Percentiles rank a stretch among this genome's conserved stretches.
phyloP scores from a whole-genome alignment of 2,113 vertebrate genomes.

The Rousettus leschenaultii region DNA sequence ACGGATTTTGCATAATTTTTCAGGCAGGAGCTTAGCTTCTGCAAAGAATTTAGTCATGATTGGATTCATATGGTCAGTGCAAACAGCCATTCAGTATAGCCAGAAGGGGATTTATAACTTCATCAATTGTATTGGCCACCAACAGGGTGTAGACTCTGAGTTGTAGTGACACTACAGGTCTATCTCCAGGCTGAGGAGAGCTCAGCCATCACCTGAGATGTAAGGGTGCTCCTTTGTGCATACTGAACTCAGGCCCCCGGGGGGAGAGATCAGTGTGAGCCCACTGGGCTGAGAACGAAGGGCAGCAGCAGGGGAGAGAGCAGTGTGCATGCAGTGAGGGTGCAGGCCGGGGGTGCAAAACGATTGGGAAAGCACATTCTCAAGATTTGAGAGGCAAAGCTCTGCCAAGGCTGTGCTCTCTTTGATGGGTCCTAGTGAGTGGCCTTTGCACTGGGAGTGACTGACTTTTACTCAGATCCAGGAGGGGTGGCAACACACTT shows the following conservation, averaged over 20 bases:
- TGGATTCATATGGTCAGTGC: not conserved
- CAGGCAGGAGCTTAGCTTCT: not conserved
- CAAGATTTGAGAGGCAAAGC: not conserved
- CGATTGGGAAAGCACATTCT: rapidly evolving
- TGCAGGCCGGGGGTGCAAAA: not conserved
- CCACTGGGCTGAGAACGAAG: not conserved
- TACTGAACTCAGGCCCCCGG: not conserved
- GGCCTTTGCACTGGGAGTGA: not conserved
- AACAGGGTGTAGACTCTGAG: not conserved
- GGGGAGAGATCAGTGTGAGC: not conserved
- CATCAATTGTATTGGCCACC: not conserved
- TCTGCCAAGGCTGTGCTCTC: not conserved
- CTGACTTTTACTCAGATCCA: constrained; percentile 48
- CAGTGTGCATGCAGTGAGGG: not conserved
- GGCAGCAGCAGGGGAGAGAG: not conserved
- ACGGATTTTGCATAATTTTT: not conserved
- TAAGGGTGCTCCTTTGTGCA: not conserved
- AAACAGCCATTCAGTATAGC: not conserved
- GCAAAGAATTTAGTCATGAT: not conserved
- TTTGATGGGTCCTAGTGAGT: not conserved
- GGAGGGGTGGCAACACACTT: constrained; percentile 49
- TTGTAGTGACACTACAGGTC: not conserved
- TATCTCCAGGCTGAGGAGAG: not conserved
- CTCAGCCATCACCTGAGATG: not conserved
- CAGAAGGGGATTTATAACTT: not conserved